These are phyloP conservation scores for Drosophila pseudoobscura DNA, from an alignment of 1,140 invertebrate genomes.

Conservation along the genomic window DNA sequence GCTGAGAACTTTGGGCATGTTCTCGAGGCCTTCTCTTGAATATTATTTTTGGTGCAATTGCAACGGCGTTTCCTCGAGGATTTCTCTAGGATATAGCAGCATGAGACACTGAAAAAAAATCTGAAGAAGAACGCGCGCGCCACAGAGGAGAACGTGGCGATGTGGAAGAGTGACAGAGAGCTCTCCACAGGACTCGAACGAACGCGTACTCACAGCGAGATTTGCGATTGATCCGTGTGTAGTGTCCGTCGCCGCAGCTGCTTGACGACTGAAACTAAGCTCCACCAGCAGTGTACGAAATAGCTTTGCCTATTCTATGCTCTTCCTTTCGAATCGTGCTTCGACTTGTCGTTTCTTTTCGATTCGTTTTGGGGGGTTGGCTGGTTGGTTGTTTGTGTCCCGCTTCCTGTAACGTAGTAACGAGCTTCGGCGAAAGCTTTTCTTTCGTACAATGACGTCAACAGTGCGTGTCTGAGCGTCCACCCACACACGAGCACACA, in stretches of 20 bases:
- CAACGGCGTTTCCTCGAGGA: too few relatives aligned
- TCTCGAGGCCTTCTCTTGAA: slow-evolving; percentile 31
- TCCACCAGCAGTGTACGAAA: slow-evolving; percentile 35
- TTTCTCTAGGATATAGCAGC: too few relatives aligned
- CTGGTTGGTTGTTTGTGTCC: slow-evolving; percentile 29
- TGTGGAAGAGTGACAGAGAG: too few relatives aligned
- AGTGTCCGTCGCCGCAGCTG: slow-evolving; percentile 62
- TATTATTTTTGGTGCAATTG: too few relatives aligned
- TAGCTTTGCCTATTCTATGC: slow-evolving; percentile 36
- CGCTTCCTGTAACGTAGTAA: slow-evolving; percentile 74
- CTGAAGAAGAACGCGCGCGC: too few relatives aligned
- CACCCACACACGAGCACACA: slow-evolving; percentile 40
- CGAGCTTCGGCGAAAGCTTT: slow-evolving; percentile 57
- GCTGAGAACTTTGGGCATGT: slow-evolving; percentile 50
- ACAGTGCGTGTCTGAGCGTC: slow-evolving; percentile 63
- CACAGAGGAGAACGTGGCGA: too few relatives aligned
- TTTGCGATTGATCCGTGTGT: slow-evolving; percentile 22
- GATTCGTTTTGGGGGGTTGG: slow-evolving; percentile 1
- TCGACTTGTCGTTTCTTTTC: not conserved
- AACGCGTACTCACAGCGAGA: too few relatives aligned
- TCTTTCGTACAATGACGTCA: slow-evolving; percentile 72
- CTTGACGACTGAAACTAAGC: slow-evolving; percentile 63
- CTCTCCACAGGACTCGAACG: too few relatives aligned
- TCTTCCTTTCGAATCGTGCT: slow-evolving; percentile 21
- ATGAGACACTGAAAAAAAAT: too few relatives aligned